Conservation (phyloP, 2,113 vertebrate genomes). For the Hepsetus odoe region DNA sequence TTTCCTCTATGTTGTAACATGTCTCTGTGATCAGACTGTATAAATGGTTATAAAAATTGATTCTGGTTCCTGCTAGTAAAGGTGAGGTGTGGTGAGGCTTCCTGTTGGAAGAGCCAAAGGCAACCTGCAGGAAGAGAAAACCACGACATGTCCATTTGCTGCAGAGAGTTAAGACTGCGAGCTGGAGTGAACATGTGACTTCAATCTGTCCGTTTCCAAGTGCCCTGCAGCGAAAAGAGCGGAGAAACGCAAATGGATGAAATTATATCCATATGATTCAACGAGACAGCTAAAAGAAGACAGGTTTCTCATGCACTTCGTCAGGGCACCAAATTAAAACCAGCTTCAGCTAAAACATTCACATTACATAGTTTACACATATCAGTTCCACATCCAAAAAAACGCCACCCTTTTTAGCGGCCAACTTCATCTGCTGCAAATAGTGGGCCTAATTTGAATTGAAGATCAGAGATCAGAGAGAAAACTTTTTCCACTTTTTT, state of each 20-base stretch:
- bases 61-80: conserved; percentile 36
- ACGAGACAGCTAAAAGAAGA: conserved; percentile 82
- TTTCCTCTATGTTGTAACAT: conserved; percentile 9
- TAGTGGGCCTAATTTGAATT: conserved; percentile 62
- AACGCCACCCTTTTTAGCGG: conserved; percentile 65
- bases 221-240: conserved; percentile 82
- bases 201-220: conserved; percentile 84
- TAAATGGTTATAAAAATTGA: conserved; percentile 14
- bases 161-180: conserved; percentile 54
- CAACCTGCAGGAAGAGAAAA: conserved; percentile 71
- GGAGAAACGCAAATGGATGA: conserved; percentile 83
- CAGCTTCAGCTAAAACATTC: conserved; percentile 80
- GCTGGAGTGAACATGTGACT: conserved; percentile 80
- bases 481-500: not conserved
- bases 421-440: conserved; percentile 67
- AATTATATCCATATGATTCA: conserved; percentile 88
- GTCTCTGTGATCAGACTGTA: conserved; percentile 5
- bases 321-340: conserved; percentile 82
- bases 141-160: conserved; percentile 80
- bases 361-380: conserved; percentile 87
- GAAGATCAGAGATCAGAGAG: conserved; percentile 46
- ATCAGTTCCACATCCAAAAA: conserved; percentile 80
- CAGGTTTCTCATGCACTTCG: conserved; percentile 81
- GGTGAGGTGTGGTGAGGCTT: conserved; percentile 39
- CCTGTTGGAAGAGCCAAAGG: conserved; percentile 59